Base-by-base conservation (phyloP, 2,888 invertebrate species). In the Trachelus iudaicus region DNA sequence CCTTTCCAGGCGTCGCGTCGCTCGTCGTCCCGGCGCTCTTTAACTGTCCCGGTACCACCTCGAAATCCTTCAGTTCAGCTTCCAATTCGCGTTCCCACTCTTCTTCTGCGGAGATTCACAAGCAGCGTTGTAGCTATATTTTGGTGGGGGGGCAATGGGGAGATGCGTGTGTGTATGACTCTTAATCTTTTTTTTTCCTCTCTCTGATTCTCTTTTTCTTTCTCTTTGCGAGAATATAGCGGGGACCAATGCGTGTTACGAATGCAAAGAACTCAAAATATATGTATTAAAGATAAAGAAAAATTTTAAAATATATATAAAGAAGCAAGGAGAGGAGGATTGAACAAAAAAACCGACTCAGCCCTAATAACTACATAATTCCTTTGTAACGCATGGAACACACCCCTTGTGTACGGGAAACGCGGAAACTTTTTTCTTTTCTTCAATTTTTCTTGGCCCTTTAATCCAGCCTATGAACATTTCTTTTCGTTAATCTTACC, bases 31-130 rank as follows among this genome's bases (percentile, higher is more conserved):
- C 68, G 68, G 79, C 37, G 80, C 75, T 81, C 79, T 84, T 81
- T 79, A 81, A 86, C 76, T 88, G 87, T 77, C 94, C 94, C 80
- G 93, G 93, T 73, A 98, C 97, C 85, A 98, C 96, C 92, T 98
- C 98, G 92, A 97, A 98, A 91, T 98, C 98, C 92, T 97, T 97
- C 86, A 98, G 94, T 92, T 98, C 98, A 75, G 97, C 97, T 91
- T 98, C 98, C 90, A 98, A 93, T 92, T 98, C 98, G 91, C 96
- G 97, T 93, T 98, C 98, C 98, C 98, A 98, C 93, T 98, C 97
- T 92, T 97, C 97, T 95, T 96, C 93, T 94, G 92, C 89, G 90
- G 92, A 90, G 87, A 89, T 85, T 89, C 86, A 91, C 88, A 90
- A 89, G 89, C 87, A 88, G 89, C 88, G 87, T 89, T 88, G 88